A percentile compares a stretch with the other conserved stretches of the same genome.
Evolutionary conservation across 1,140 invertebrate genomes (phyloP).

Genomic region (Caenorhabditis briggsae): DNA sequence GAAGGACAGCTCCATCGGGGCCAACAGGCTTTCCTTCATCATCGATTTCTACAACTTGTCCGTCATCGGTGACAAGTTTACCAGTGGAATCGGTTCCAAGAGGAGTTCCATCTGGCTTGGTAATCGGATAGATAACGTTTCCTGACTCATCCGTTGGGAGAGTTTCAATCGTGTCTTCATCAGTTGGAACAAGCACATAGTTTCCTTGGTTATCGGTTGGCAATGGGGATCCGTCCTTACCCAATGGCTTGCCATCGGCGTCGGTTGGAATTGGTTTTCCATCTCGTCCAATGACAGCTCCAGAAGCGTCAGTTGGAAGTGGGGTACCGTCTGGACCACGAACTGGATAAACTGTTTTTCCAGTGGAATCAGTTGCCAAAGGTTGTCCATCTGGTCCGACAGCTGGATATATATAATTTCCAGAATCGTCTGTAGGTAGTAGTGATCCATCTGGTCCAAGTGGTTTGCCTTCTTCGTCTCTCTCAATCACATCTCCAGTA

Average conservation of each 20-base stretch:
- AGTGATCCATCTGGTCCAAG: conserved; percentile 61
- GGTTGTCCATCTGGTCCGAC: conserved; percentile 62
- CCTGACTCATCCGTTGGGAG: conserved; percentile 59
- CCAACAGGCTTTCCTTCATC: conserved; percentile 61
- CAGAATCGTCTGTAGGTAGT: conserved; percentile 62
- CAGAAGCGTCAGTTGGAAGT: conserved; percentile 63
- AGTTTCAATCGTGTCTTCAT: background rate
- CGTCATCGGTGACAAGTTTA: conserved; percentile 40
- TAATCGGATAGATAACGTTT: conserved; percentile 47
- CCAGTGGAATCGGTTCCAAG: conserved; percentile 65
- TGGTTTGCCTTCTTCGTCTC: conserved; percentile 60
- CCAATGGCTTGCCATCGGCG: conserved; percentile 51
- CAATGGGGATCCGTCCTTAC: conserved; percentile 56
- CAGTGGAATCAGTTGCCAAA: conserved; percentile 54
- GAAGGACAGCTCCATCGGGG: conserved; percentile 58
- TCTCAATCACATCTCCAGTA: conserved; percentile 50
- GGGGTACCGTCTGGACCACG: conserved; percentile 64
- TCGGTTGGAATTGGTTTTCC: conserved; percentile 60
- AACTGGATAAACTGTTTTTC: conserved; percentile 59
- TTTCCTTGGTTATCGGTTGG: conserved; percentile 63
- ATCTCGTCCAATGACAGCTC: conserved; percentile 26
- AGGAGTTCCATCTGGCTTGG: conserved; percentile 64
- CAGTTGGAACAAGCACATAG: conserved; percentile 36
- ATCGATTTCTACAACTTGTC: conserved; percentile 49
- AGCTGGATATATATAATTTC: conserved; percentile 62